phyloP scores from a whole-genome alignment of 37 sponge, comb jelly and placozoan species.

The Tethya wilhelma region DNA sequence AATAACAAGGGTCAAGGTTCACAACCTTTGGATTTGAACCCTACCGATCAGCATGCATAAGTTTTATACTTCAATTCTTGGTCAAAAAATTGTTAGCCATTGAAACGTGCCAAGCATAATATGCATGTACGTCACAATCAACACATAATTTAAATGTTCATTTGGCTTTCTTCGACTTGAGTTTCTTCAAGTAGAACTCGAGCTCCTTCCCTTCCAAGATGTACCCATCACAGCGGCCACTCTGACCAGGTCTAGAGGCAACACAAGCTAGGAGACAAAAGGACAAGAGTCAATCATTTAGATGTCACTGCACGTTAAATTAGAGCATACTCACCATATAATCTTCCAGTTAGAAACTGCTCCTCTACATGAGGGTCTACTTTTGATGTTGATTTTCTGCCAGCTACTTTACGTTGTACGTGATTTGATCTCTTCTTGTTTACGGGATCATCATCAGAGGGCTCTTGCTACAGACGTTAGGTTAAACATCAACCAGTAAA shows the following conservation, averaged over 20 bases:
- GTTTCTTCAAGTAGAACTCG: slow-evolving; percentile 94
- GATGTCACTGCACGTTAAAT: no score
- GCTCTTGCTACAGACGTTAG: not conserved
- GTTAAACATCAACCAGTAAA: not conserved
- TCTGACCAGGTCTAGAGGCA: slow-evolving; percentile 95
- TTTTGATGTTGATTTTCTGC: slow-evolving; percentile 84
- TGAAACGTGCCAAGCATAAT: no score
- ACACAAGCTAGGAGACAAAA: slow-evolving; percentile 77
- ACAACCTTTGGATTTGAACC: no score
- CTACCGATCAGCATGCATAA: no score
- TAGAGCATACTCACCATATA: slow-evolving; percentile 68
- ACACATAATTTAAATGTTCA: slow-evolving; percentile 14
- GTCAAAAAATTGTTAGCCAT: no score
- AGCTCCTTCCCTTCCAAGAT: slow-evolving; percentile 96
- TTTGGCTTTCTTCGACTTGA: slow-evolving; percentile 93
- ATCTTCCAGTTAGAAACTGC: slow-evolving; percentile 93
- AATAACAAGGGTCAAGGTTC: no score
- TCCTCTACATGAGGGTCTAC: slow-evolving; percentile 93
- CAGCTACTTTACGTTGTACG: slow-evolving; percentile 71
- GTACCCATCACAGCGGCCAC: slow-evolving; percentile 98
- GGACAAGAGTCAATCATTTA: not conserved
- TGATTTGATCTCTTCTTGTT: slow-evolving; percentile 79
- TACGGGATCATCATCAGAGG: slow-evolving; percentile 66
- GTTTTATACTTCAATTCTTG: no score
- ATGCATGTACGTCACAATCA: no score